Evolutionary conservation across 2,113 vertebrate species (phyloP).

Genomic region (Clupea harengus): DNA sequence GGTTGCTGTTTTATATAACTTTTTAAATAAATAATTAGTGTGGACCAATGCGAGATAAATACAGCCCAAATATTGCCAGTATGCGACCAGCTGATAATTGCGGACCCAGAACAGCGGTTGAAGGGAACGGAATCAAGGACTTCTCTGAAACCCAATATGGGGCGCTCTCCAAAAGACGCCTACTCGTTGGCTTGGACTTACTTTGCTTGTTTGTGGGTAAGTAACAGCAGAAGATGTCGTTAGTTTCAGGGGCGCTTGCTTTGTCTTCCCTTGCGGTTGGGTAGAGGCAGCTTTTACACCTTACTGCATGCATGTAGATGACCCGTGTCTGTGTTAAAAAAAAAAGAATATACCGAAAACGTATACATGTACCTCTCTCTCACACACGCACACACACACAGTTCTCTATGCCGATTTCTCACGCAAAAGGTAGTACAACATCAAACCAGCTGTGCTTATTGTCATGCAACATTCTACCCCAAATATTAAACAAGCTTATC

Average conservation of each 20-base stretch:
- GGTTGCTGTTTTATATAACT: background rate
- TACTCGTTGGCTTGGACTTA: slow-evolving; percentile 2
- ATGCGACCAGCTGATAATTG: background rate
- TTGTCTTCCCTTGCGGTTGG: background rate
- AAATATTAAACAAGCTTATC: background rate
- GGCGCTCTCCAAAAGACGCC: background rate
- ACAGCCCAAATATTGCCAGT: background rate
- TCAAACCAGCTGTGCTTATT: background rate
- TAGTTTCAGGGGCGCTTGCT: background rate
- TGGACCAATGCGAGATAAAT: background rate
- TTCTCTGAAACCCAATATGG: background rate
- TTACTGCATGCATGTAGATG: background rate
- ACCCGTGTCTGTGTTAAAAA: background rate
- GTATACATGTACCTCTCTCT: background rate
- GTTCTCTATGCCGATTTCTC: background rate
- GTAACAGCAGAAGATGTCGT: background rate
- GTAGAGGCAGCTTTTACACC: background rate
- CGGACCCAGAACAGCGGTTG: background rate
- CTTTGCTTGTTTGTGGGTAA: slow-evolving; percentile 8
- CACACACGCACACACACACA: background rate
- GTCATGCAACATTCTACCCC: background rate
- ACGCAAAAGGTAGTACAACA: background rate
- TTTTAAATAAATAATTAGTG: background rate
- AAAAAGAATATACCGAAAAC: background rate
- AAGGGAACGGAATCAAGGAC: background rate